These are phyloP conservation scores for Meda fulgida DNA, from an alignment of 2,797 vertebrate genomes.

Conservation along the genomic window DNA sequence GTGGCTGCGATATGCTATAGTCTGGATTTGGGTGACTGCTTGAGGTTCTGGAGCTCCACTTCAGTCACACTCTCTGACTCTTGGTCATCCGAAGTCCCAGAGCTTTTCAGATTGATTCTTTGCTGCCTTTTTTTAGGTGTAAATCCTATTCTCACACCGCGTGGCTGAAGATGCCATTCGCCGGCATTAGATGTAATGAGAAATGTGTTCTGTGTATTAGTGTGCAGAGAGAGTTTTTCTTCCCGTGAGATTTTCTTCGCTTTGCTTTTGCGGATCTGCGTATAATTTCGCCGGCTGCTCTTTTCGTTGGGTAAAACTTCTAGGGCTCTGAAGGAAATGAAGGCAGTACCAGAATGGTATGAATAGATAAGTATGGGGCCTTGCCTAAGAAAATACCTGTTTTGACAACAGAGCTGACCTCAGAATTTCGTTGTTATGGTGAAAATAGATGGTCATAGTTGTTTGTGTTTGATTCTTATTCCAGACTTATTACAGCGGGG, in stretches of 20 bases:
- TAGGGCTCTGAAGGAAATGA: conserved; percentile 28
- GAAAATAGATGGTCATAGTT: background rate
- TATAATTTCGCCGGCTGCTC: background rate
- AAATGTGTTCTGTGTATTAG: conserved; percentile 43
- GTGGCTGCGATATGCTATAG: conserved; percentile 45
- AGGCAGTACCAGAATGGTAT: background rate
- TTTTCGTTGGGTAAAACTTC: conserved; percentile 11
- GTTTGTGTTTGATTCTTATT: conserved; percentile 45
- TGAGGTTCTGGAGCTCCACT: conserved; percentile 40
- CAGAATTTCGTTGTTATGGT: conserved; percentile 4
- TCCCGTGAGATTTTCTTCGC: background rate
- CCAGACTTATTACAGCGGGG: conserved; percentile 22
- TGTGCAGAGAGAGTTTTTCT: conserved; percentile 17
- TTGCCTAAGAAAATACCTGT: background rate
- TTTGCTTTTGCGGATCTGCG: background rate
- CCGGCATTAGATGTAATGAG: conserved; percentile 35
- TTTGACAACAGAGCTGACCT: conserved; percentile 33
- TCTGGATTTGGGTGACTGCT: conserved; percentile 50
- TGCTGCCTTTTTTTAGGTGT: conserved; percentile 51
- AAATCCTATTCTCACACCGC: conserved; percentile 41
- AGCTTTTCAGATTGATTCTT: conserved; percentile 51
- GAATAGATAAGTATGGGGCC: background rate
- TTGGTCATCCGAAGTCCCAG: conserved; percentile 47
- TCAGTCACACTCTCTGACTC: conserved; percentile 48
- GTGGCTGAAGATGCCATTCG: conserved; percentile 35